Percentiles rank a stretch among this genome's conserved stretches.
phyloP scores from a whole-genome alignment of 2,888 invertebrate genomes.

The Scrobipalpa atriplicella region DNA sequence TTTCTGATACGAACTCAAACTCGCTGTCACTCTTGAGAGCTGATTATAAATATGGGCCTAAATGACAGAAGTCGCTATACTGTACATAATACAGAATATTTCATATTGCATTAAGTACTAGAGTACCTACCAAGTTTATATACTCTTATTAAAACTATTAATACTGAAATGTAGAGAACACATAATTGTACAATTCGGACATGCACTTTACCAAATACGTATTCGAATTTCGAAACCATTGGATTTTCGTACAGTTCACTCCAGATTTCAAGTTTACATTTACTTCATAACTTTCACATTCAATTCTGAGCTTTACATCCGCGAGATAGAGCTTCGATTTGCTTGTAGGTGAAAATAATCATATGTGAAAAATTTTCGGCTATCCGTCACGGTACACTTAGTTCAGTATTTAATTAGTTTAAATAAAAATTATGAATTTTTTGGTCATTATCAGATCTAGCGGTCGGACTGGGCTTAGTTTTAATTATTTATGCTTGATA shows the following conservation, averaged over 20 bases:
- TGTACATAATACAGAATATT: too few species aligned
- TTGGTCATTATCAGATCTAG: constrained; percentile 64
- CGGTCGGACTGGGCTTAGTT: constrained; percentile 40
- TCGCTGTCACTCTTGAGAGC: too few species aligned
- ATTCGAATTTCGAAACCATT: constrained; percentile 33
- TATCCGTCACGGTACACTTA: constrained; percentile 75
- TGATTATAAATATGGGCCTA: too few species aligned
- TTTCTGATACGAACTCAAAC: too few species aligned
- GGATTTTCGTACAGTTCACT: constrained; percentile 30
- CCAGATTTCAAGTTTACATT: constrained; percentile 24
- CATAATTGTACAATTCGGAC: not conserved
- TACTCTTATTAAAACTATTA: not conserved
- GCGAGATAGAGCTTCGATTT: constrained; percentile 8
- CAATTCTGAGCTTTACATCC: constrained; percentile 2
- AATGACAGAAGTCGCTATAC: too few species aligned
- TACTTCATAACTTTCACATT: not conserved
- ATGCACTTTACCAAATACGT: constrained; percentile 21
- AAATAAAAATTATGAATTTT: constrained; percentile 68
- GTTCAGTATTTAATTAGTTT: constrained; percentile 72
- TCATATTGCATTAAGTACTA: too few species aligned
- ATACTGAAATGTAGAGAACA: not conserved
- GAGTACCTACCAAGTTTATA: too few species aligned
- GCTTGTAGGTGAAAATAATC: constrained; percentile 3
- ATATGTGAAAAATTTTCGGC: constrained; percentile 33
- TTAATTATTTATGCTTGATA: constrained; percentile 41